These are phyloP conservation scores for Hypomecis punctinalis DNA, from an alignment of 2,888 invertebrate genomes.

Conservation along the genomic window DNA sequence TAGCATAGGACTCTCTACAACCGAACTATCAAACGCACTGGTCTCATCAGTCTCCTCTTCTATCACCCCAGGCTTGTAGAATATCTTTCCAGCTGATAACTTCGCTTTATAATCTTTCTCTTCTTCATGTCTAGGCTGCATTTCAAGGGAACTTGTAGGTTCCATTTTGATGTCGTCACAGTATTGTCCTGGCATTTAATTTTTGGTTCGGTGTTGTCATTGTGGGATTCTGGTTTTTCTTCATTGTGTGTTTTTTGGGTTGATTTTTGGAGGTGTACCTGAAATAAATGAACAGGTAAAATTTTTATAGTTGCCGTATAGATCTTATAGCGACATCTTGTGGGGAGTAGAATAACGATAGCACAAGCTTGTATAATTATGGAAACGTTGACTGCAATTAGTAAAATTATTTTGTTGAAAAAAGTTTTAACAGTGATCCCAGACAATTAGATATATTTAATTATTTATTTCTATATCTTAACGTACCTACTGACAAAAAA, in stretches of 20 bases:
- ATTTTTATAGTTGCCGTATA: no score
- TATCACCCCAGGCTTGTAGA: slow-evolving; percentile 77
- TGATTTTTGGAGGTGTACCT: slow-evolving; percentile 18
- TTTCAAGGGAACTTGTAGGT: slow-evolving; percentile 68
- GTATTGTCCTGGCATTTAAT: slow-evolving; percentile 47
- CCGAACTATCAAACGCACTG: slow-evolving; percentile 76
- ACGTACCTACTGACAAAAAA: no score
- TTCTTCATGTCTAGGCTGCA: slow-evolving; percentile 67
- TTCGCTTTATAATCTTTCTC: slow-evolving; percentile 52
- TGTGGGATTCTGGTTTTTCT: slow-evolving; percentile 6
- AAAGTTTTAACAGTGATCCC: no score
- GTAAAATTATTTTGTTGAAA: not conserved
- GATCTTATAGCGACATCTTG: slow-evolving; percentile 12
- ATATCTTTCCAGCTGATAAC: slow-evolving; percentile 75
- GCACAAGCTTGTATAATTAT: not conserved
- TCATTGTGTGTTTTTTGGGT: slow-evolving; percentile 19
- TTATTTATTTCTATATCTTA: no score
- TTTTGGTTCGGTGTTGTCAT: slow-evolving; percentile 20
- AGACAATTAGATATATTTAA: no score
- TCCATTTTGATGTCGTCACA: slow-evolving; percentile 68
- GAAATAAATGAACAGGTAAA: slow-evolving; percentile 9
- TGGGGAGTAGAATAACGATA: slow-evolving; percentile 6
- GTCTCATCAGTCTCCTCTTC: slow-evolving; percentile 80
- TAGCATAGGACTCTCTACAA: slow-evolving; percentile 76
- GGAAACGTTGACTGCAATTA: not conserved